Base-by-base conservation (phyloP, 1,140 invertebrate species). In the Drosophila funebris region DNA sequence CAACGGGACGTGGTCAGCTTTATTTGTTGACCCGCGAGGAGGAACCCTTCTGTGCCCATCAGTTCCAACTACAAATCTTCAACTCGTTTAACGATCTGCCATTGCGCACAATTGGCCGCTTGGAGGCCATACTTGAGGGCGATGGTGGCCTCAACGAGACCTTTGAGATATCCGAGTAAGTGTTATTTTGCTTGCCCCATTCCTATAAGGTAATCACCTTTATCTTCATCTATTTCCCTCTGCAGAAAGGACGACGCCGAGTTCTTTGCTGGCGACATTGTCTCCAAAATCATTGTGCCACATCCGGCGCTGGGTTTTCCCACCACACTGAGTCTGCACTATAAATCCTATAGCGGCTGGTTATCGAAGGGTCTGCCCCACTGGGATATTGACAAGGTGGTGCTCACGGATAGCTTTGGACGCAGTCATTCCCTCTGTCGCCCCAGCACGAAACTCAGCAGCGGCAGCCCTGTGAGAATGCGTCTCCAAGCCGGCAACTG, bases 41-140 rank as follows among this genome's bases (percentile, higher is more conserved):
- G 78, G 97, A 98, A 90, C 97, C 97, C 0, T 98, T 98, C 91
- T 98, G 97, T 92, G 97, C 97, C 0, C 96, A 98, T 92, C 97
- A 98, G 83, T 98, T 97, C 81, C 94, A 96, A 79, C 94, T 98
- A 22, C 95, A 95, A 73, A 94, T 98, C 18, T 95, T 96, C 71
- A 96, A 95, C 61, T 95, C 95, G 1, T 94, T 92, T 95, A 79
- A 93, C 94, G 41, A 94, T 93, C 29, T 97, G 94, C 88, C 98
- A 95, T 90, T 92, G 53, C 73, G 91, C 7, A 92, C 91, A 2
- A 90, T 92, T 14, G 97, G 97, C 0, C 95, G 96, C 76, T 93
- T 98, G 4, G 96, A 98, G 80, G 93, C 98, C 2, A 96, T 95
- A 0, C 92, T 98, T 1, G 94, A 97, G 27, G 96, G 96, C n/a